Evolutionary conservation across 2,797 vertebrate species (phyloP).

Genomic region (Thaleichthys pacificus): DNA sequence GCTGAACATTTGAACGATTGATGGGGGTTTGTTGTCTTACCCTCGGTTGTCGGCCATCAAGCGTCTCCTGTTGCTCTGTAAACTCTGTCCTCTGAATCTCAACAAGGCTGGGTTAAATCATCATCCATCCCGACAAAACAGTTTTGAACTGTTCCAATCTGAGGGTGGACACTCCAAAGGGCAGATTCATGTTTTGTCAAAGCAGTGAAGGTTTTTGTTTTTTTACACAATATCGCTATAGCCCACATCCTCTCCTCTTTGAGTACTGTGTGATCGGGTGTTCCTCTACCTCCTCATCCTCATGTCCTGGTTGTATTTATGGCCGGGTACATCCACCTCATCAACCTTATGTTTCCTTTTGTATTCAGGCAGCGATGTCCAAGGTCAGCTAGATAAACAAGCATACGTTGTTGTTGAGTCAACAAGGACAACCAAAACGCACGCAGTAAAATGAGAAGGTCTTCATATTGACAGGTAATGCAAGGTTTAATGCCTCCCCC

Average conservation of each 20-base stretch:
- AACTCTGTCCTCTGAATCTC: too few species aligned
- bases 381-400: constrained; percentile 10
- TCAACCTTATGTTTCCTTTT: constrained; percentile 10
- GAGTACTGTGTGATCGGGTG: background rate
- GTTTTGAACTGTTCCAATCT: too few species aligned
- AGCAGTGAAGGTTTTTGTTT: too few species aligned
- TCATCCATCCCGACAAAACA: too few species aligned
- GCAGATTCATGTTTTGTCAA: too few species aligned
- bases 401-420: background rate
- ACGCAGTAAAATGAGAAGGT: background rate
- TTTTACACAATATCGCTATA: too few species aligned
- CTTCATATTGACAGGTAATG: constrained; percentile 2
- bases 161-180: too few species aligned
- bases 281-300: background rate
- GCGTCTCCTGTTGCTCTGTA: too few species aligned
- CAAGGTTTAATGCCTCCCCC: background rate
- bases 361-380: constrained; percentile 13
- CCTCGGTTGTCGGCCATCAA: background rate
- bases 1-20: constrained; percentile 9
- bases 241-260: background rate
- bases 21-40: constrained; percentile 7
- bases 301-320: background rate
- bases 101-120: too few species aligned
- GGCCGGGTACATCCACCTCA: background rate
- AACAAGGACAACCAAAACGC: background rate